Base-by-base conservation (phyloP, 1,140 invertebrate species). In the Oryctes rhinoceros region DNA sequence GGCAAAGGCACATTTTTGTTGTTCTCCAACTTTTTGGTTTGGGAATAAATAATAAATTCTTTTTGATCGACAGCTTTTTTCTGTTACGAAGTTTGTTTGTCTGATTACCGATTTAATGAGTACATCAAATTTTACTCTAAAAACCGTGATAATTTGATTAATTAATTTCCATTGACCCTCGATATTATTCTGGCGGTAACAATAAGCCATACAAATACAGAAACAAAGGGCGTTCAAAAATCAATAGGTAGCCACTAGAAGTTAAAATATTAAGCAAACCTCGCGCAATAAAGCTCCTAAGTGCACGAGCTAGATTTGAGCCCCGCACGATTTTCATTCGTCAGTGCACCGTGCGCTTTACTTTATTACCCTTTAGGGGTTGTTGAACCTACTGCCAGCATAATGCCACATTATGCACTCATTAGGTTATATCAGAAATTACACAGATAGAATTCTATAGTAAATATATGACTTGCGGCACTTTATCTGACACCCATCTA, bases 351-450 rank as follows among this genome's bases (percentile, higher is more conserved):
- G 53, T 18, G 53, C 53, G 53, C 53, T 59, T 59, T 59, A 59
- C 15, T 59, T 59, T 59, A 59, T 59, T 59, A 59, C 15, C 53
- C 53, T 59, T 18, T 15, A 59, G 53, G 53, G 53, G 53, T 59
- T 59, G 53, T 59, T 59, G 53, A 59, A 59, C 53, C 53, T 59
- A 59, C 49, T n/a, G 49, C 53, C 53, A 59, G 53, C 53, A 59
- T 59, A 59, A 18, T 59, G n/a, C 15, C n/a, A 59, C 53, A 59
- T 59, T 59, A 44, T 59, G 53, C 15, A 59, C 15, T 59, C 53
- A 59, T 59, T 59, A 59, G 15, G 18, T 59, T 59, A 59, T 59
- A 59, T 59, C 53, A 59, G 53, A n/a, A 59, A 18, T 18, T 59
- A 18, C 18, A 18, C 53, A 59, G 13, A 59, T 59, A n/a, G 53